Conservation (phyloP, 2,797 vertebrate genomes). For the Craterocephalus amniculus region DNA sequence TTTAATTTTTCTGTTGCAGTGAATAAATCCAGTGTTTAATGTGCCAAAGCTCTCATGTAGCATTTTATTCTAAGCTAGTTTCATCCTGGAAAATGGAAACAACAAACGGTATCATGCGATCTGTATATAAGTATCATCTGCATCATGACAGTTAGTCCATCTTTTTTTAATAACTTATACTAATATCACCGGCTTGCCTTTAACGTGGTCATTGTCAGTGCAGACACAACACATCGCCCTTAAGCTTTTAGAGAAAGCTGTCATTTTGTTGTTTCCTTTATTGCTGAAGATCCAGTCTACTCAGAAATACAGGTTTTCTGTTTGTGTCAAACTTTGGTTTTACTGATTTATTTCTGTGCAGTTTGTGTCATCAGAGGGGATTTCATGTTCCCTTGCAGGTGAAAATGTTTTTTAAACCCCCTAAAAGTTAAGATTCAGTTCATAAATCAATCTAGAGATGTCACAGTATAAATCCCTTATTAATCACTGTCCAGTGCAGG, state of each 20-base stretch:
- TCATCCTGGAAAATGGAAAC: too few relatives aligned
- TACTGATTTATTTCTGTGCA: too few relatives aligned
- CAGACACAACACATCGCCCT: neutral
- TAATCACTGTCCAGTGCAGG: neutral
- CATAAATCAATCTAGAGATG: neutral
- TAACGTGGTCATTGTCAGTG: neutral
- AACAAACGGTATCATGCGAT: neutral
- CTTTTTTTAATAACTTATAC: conserved; percentile 12
- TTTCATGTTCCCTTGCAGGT: neutral
- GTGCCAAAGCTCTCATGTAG: neutral
- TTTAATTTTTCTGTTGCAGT: neutral
- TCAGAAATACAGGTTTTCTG: too few relatives aligned
- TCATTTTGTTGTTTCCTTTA: neutral
- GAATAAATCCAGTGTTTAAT: neutral
- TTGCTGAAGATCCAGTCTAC: too few relatives aligned
- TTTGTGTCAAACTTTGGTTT: too few relatives aligned
- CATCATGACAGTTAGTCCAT: neutral
- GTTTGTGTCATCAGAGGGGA: too few relatives aligned
- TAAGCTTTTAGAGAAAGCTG: neutral
- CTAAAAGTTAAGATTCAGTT: neutral
- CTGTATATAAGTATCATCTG: conserved; percentile 2
- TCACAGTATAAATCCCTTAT: neutral
- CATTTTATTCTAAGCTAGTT: conserved; percentile 3
- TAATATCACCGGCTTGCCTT: neutral
- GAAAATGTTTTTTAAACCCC: neutral